Conservation (phyloP, 2,113 vertebrate genomes). For the Scolopax mira region DNA sequence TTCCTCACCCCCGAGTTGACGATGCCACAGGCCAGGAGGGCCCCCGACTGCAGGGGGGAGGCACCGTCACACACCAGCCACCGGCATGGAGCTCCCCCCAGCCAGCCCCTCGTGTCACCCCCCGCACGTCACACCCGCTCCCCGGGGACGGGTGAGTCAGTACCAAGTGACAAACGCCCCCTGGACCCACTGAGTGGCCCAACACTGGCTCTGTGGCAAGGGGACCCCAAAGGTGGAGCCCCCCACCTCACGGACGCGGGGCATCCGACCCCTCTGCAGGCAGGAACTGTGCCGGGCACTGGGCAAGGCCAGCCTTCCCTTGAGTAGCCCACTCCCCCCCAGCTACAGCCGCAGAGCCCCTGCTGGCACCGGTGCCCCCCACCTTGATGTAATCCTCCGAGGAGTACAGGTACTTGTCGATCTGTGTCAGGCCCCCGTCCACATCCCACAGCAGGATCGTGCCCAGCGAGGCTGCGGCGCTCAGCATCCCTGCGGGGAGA, state of each 20-base stretch:
- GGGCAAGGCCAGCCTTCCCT: background rate
- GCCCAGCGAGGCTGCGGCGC: slow-evolving; percentile 94
- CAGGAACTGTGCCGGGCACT: background rate
- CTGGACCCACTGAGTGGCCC: background rate
- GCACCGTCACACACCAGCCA: background rate
- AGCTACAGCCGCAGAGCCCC: fast-evolving
- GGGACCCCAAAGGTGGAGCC: background rate
- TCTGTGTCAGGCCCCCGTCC: slow-evolving; percentile 95
- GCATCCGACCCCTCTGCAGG: background rate
- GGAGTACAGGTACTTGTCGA: slow-evolving; percentile 98
- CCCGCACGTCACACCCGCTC: background rate
- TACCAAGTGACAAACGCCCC: background rate
- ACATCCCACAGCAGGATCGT: slow-evolving; percentile 98
- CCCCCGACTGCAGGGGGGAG: slow-evolving; percentile 84
- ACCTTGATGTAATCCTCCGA: slow-evolving; percentile 99
- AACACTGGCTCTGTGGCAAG: background rate
- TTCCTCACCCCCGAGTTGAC: slow-evolving; percentile 98
- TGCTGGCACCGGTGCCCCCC: slow-evolving; percentile 34
- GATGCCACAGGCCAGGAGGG: slow-evolving; percentile 94
- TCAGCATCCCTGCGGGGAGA: slow-evolving; percentile 88
- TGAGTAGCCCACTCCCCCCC: background rate
- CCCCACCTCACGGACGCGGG: background rate
- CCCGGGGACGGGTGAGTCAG: background rate
- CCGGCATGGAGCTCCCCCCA: background rate
- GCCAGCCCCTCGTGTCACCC: background rate